Evolutionary conservation across 2,888 invertebrate species (phyloP).

Genomic region (Trachelus troglodyta): DNA sequence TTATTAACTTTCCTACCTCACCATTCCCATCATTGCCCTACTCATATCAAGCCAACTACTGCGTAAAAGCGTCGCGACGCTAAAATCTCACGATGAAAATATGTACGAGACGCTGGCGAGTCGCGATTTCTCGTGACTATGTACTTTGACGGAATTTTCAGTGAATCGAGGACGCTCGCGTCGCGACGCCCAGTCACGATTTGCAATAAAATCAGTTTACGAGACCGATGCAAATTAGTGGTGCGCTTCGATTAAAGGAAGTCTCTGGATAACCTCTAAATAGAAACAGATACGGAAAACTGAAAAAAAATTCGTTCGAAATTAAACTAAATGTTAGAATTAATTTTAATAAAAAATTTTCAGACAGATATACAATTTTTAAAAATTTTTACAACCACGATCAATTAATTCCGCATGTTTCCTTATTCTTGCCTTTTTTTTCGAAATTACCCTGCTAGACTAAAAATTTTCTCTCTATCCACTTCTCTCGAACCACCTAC

Average conservation of each 20-base stretch:
- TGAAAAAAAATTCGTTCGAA: neutral
- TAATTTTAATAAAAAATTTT: neutral
- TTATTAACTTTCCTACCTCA: neutral
- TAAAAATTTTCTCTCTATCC: neutral
- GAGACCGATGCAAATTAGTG: neutral
- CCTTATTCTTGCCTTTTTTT: neutral
- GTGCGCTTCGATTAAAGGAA: no score
- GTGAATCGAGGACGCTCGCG: neutral
- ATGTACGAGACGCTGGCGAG: neutral
- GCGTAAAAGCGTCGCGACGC: neutral
- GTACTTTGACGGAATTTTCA: neutral
- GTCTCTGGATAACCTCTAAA: no score
- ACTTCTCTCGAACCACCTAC: neutral
- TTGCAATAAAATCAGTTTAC: constrained; percentile 3
- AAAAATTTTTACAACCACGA: rapidly evolving
- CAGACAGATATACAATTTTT: neutral
- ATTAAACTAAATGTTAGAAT: neutral
- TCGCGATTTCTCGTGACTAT: no score
- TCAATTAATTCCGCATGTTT: neutral
- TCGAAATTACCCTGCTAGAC: neutral
- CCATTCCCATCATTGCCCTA: neutral
- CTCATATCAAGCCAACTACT: neutral
- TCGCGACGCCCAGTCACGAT: neutral
- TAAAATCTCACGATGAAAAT: neutral
- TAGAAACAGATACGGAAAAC: neutral